These are phyloP conservation scores for Bedellia somnulentella DNA, from an alignment of 2,888 invertebrate species.

Conservation along the genomic window DNA sequence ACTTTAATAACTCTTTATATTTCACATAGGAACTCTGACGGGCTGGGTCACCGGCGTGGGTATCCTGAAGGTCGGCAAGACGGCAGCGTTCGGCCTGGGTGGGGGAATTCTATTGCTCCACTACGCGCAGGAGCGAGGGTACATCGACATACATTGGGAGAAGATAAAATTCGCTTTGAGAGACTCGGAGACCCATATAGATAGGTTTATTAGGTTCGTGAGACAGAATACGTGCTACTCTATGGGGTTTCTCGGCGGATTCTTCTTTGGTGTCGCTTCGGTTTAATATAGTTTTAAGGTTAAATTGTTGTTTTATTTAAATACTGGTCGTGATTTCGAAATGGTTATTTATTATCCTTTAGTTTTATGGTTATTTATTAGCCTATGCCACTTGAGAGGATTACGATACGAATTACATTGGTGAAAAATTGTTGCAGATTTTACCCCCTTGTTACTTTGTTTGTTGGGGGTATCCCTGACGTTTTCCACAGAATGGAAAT, in stretches of 20 bases:
- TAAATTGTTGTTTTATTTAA: too few relatives aligned
- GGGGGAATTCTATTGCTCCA: background rate
- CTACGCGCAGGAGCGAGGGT: background rate
- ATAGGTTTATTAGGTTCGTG: background rate
- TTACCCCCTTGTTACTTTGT: too few relatives aligned
- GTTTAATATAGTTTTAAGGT: too few relatives aligned
- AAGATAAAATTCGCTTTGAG: background rate
- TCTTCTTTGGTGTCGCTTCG: background rate
- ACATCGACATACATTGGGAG: background rate
- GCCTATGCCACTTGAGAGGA: too few relatives aligned
- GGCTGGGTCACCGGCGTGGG: background rate
- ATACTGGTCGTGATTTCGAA: too few relatives aligned
- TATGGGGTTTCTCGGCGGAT: background rate
- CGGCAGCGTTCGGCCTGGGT: background rate
- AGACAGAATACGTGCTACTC: background rate
- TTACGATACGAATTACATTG: too few relatives aligned
- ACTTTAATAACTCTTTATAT: too few relatives aligned
- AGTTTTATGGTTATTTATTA: too few relatives aligned
- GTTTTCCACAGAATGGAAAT: too few relatives aligned
- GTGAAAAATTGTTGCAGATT: too few relatives aligned
- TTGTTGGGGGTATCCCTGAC: too few relatives aligned
- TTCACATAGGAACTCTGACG: background rate
- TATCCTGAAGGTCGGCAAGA: background rate
- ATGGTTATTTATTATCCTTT: too few relatives aligned
- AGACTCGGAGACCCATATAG: background rate